These are phyloP conservation scores for Planococcus citri DNA, from an alignment of 1,140 invertebrate species.

Conservation along the genomic window DNA sequence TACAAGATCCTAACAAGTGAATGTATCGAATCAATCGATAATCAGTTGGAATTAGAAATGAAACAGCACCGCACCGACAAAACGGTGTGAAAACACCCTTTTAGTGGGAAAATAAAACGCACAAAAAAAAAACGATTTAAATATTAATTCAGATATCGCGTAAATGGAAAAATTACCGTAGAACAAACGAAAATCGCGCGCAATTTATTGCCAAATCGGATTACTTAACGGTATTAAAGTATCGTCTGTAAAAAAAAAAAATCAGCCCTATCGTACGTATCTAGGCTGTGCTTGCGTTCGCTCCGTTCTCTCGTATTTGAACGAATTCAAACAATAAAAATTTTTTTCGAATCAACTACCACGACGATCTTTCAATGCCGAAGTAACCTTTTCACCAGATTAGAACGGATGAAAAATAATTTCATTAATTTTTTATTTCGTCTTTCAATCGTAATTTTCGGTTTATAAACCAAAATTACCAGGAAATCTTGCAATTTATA, in stretches of 20 bases:
- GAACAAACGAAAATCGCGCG: neutral
- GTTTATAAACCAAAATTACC: neutral
- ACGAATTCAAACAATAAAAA: neutral
- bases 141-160: neutral
- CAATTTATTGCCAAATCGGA: slow-evolving; percentile 3
- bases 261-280: too few species aligned
- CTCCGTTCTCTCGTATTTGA: neutral
- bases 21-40: too few species aligned
- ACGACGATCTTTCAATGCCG: neutral
- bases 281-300: too few species aligned
- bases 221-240: neutral
- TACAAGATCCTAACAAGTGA: too few species aligned
- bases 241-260: neutral
- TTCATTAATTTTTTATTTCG: neutral
- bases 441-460: neutral
- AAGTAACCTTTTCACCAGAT: neutral
- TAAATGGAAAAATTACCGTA: neutral
- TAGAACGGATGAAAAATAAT: neutral
- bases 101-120: too few species aligned
- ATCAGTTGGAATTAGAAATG: too few species aligned
- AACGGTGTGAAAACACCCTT: too few species aligned
- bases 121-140: too few species aligned
- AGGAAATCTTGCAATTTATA: neutral
- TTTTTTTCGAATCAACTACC: neutral
- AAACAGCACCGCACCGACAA: too few species aligned